Percentiles rank a stretch among this genome's conserved stretches.
These are phyloP conservation scores for Ladona fulva DNA, from an alignment of 1,140 invertebrate genomes.

Conservation along the genomic window DNA sequence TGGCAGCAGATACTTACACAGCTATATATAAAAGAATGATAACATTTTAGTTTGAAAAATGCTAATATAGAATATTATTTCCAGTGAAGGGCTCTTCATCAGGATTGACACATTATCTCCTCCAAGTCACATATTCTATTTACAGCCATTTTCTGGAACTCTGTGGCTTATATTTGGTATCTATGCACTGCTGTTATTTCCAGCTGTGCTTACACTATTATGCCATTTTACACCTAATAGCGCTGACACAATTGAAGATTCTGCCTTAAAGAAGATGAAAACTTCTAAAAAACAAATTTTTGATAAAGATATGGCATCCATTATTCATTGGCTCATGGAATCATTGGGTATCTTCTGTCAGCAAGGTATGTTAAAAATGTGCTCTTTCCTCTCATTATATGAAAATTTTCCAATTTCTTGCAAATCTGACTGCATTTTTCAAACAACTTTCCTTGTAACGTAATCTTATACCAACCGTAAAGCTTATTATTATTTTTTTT, in stretches of 20 bases:
- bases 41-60: too few species aligned
- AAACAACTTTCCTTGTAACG: too few species aligned
- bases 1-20: too few species aligned
- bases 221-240: not conserved
- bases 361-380: not conserved
- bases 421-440: too few species aligned
- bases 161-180: not conserved
- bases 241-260: not conserved
- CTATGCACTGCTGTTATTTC: too few species aligned
- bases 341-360: not conserved
- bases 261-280: not conserved
- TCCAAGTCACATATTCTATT: not conserved
- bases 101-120: not conserved
- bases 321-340: not conserved
- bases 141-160: not conserved
- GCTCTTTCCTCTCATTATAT: too few species aligned
- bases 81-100: not conserved
- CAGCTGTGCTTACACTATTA: too few species aligned
- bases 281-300: not conserved
- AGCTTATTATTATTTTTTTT: not conserved
- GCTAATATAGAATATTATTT: not conserved
- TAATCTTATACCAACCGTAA: too few species aligned
- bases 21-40: too few species aligned
- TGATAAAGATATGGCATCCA: not conserved
- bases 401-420: too few species aligned